Evolutionary conservation across 2,113 vertebrate species (phyloP).

Genomic region (Thalassoma bifasciatum): DNA sequence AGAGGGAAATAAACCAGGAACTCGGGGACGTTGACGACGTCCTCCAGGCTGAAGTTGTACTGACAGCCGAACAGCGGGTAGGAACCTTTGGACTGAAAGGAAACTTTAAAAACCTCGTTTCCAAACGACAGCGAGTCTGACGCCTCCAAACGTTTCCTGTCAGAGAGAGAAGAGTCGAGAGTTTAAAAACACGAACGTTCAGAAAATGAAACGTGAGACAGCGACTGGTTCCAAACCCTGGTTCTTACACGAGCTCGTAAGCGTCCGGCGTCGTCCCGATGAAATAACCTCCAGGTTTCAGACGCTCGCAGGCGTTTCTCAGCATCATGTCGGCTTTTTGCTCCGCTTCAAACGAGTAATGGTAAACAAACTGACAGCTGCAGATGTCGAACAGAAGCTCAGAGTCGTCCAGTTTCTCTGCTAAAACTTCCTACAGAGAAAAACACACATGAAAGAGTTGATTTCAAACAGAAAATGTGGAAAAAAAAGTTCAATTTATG

Average conservation of each 20-base stretch:
- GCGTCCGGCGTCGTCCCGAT: constrained; percentile 98
- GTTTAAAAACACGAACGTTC: too few species aligned
- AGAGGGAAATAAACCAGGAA: constrained; percentile 98
- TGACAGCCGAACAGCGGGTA: constrained; percentile 96
- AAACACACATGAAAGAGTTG: background rate
- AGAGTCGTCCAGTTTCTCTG: constrained; percentile 85
- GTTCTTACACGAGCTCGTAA: constrained; percentile 93
- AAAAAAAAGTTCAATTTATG: too few species aligned
- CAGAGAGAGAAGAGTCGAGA: too few species aligned
- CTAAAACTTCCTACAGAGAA: constrained; percentile 86
- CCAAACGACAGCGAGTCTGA: constrained; percentile 93
- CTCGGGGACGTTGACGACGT: constrained; percentile 95
- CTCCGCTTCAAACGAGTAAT: constrained; percentile 95
- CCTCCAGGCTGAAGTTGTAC: constrained; percentile 96
- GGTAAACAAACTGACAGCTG: constrained; percentile 97
- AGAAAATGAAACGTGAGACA: too few species aligned
- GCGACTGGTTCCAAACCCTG: background rate
- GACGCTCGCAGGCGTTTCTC: constrained; percentile 93
- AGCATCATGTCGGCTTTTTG: constrained; percentile 95
- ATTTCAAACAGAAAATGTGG: too few species aligned
- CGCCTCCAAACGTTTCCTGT: constrained; percentile 91
- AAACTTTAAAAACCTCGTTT: constrained; percentile 93
- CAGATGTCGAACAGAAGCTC: constrained; percentile 90
- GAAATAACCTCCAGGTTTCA: constrained; percentile 94
- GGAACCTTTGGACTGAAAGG: constrained; percentile 90